Conservation (phyloP, 2,113 vertebrate genomes). For the Notechis scutatus region DNA sequence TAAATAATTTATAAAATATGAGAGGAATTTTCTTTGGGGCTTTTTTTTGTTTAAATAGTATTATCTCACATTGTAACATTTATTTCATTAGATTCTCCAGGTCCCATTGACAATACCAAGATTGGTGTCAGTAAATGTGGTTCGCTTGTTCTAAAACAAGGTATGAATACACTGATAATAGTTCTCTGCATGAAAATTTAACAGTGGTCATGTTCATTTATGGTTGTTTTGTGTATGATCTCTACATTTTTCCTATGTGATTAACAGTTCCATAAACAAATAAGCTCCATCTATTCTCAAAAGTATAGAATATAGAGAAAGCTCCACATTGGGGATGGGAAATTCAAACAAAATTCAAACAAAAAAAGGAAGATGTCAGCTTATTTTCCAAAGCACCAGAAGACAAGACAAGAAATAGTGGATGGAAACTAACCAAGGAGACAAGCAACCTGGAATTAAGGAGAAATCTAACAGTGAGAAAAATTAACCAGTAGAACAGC, state of each 20-base stretch:
- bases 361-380: neutral
- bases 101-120: conserved; percentile 93
- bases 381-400: neutral
- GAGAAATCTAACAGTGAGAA: neutral
- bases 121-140: conserved; percentile 89
- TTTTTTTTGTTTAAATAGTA: neutral
- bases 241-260: neutral
- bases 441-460: neutral
- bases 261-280: neutral
- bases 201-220: neutral
- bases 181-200: neutral
- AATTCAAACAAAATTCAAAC: neutral
- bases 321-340: neutral
- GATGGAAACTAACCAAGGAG: neutral
- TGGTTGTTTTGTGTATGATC: neutral
- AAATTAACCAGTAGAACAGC: neutral
- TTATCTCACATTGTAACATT: neutral
- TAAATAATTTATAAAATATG: neutral
- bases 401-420: neutral
- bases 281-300: neutral
- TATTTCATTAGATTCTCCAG: conserved; percentile 83
- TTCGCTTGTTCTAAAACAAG: conserved; percentile 87
- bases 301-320: neutral
- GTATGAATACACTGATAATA: conserved; percentile 63
- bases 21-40: neutral